These are phyloP conservation scores for Caerostris darwini DNA, from an alignment of 1,140 invertebrate genomes.

Conservation along the genomic window DNA sequence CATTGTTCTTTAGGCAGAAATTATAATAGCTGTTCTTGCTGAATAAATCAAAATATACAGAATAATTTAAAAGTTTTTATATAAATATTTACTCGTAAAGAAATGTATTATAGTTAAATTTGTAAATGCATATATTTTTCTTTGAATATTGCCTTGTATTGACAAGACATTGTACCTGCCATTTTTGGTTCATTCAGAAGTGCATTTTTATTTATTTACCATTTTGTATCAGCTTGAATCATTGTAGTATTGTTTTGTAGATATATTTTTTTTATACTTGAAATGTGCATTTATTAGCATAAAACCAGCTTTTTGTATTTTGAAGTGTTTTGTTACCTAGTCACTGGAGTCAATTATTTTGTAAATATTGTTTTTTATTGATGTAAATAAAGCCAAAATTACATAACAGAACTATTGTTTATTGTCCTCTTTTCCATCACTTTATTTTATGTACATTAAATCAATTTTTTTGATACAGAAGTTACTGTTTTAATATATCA, in stretches of 20 bases:
- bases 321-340: conserved; percentile 64
- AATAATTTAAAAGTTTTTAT: background rate
- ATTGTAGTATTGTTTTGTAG: conserved; percentile 19
- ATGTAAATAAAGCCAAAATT: conserved; percentile 58
- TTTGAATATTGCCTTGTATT: conserved; percentile 3
- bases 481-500: no score
- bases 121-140: conserved; percentile 11
- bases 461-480: no score
- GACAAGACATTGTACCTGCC: conserved; percentile 24
- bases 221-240: conserved; percentile 35
- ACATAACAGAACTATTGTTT: background rate
- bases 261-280: conserved; percentile 31
- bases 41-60: conserved; percentile 33
- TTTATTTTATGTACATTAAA: no score
- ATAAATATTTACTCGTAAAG: conserved; percentile 7
- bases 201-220: conserved; percentile 48
- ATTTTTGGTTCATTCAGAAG: conserved; percentile 10
- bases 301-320: conserved; percentile 32
- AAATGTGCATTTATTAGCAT: conserved; percentile 46
- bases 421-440: no score
- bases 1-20: no score
- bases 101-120: background rate
- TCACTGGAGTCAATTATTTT: conserved; percentile 63
- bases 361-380: conserved; percentile 59
- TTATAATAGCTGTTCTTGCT: background rate